phyloP scores from a whole-genome alignment of 2,888 invertebrate genomes.

The Yponomeuta sedellus region DNA sequence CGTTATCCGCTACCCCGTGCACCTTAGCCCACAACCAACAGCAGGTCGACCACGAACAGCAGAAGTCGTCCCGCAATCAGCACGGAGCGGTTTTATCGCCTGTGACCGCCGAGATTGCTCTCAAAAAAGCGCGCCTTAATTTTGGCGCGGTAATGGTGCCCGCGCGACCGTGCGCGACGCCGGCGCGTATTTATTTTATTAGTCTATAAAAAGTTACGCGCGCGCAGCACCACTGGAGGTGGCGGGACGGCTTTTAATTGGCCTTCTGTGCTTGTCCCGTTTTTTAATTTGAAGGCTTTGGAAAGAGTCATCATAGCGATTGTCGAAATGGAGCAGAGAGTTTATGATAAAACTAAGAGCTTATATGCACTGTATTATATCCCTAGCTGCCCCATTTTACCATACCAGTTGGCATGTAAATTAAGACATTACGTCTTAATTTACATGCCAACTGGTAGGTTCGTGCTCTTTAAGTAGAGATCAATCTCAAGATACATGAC shows the following conservation, averaged over 20 bases:
- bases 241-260: conserved; percentile 12
- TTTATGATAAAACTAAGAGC: not conserved
- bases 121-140: conserved; percentile 66
- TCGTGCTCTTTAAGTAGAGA: too few species aligned
- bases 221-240: conserved; percentile 11
- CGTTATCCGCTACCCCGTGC: not conserved
- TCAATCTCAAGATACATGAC: too few species aligned
- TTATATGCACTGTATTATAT: too few species aligned
- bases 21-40: not conserved
- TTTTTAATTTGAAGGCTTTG: not conserved
- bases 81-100: conserved; percentile 71
- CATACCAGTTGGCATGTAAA: too few species aligned
- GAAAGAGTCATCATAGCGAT: not conserved
- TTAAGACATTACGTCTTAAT: too few species aligned
- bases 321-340: not conserved
- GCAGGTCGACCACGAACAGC: conserved; percentile 2
- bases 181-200: conserved; percentile 67
- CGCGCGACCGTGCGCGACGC: conserved; percentile 62
- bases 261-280: not conserved
- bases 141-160: conserved; percentile 52
- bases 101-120: conserved; percentile 66
- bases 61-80: conserved; percentile 45
- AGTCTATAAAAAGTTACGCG: conserved; percentile 55
- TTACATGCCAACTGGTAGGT: too few species aligned
- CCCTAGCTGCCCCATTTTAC: too few species aligned